Conservation (phyloP, 2,888 invertebrate genomes). For the Pseudococcus jackbeardsleyi region DNA sequence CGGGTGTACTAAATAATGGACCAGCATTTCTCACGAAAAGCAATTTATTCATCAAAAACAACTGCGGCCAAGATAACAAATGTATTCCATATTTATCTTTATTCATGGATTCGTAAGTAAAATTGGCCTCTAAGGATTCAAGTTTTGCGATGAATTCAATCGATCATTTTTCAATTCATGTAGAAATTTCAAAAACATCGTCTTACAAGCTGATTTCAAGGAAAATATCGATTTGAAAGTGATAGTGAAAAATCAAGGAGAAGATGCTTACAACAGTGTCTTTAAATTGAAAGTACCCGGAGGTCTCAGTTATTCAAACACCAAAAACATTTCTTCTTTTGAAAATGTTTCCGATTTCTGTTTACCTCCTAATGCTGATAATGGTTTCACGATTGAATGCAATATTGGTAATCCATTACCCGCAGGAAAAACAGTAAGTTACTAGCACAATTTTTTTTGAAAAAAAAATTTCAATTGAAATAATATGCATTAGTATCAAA, state of each 20-base stretch:
- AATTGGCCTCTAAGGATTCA: too few species aligned
- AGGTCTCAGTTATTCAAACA: too few species aligned
- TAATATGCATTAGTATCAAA: too few species aligned
- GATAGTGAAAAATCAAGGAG: neutral
- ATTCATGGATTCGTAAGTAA: neutral
- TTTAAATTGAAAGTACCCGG: too few species aligned
- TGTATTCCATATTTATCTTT: neutral
- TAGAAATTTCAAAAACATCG: too few species aligned
- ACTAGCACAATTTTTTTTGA: neutral
- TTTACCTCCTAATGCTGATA: too few species aligned
- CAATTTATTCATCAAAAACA: neutral
- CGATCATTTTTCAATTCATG: too few species aligned
- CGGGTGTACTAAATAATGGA: slow-evolving; percentile 68
- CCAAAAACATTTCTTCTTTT: too few species aligned
- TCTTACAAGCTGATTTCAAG: neutral
- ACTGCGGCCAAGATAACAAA: neutral
- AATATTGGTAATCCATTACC: neutral
- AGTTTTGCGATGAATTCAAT: too few species aligned
- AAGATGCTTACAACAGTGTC: neutral
- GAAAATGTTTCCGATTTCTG: too few species aligned
- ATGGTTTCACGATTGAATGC: neutral
- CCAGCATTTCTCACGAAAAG: neutral
- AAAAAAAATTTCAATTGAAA: too few species aligned
- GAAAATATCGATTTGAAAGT: neutral
- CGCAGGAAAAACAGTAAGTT: slow-evolving; percentile 75